Conservation (phyloP, 2,888 invertebrate genomes). For the Eulithis prunata region DNA sequence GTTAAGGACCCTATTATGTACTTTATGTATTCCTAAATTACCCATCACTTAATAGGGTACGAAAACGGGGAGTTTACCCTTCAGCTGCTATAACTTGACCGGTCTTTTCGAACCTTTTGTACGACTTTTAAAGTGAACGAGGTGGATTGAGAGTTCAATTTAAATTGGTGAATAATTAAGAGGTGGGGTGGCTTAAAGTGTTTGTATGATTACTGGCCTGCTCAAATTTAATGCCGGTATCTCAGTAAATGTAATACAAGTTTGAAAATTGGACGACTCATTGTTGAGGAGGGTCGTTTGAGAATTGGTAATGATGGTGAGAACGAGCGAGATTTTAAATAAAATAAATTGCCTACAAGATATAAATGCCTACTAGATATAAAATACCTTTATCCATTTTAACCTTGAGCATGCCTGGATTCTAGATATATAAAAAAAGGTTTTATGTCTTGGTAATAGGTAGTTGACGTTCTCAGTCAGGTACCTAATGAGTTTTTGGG, state of each 20-base stretch:
- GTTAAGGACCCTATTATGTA: slow-evolving; percentile 83
- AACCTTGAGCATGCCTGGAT: too few species aligned
- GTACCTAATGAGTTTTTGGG: too few species aligned
- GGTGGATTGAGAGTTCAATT: slow-evolving; percentile 49
- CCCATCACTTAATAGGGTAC: slow-evolving; percentile 82
- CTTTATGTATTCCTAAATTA: slow-evolving; percentile 84
- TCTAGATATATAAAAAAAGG: too few species aligned
- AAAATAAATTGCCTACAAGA: background rate
- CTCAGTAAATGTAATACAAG: slow-evolving; percentile 62
- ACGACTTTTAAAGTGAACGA: slow-evolving; percentile 19
- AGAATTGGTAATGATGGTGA: slow-evolving; percentile 17
- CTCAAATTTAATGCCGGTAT: slow-evolving; percentile 78
- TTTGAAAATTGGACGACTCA: slow-evolving; percentile 61
- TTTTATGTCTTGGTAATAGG: too few species aligned
- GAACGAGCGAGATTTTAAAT: slow-evolving; percentile 15
- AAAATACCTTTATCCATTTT: too few species aligned
- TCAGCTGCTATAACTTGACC: slow-evolving; percentile 58
- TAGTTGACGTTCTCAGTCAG: too few species aligned
- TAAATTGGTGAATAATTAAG: slow-evolving; percentile 58
- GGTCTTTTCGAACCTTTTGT: slow-evolving; percentile 34
- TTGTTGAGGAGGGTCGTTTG: slow-evolving; percentile 39
- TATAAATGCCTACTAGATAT: too few species aligned
- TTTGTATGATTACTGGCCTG: slow-evolving; percentile 78
- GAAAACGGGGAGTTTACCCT: slow-evolving; percentile 68
- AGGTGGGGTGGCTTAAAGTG: slow-evolving; percentile 78